These are phyloP conservation scores for Aphis craccivora DNA, from an alignment of 1,140 invertebrate species.

Conservation along the genomic window DNA sequence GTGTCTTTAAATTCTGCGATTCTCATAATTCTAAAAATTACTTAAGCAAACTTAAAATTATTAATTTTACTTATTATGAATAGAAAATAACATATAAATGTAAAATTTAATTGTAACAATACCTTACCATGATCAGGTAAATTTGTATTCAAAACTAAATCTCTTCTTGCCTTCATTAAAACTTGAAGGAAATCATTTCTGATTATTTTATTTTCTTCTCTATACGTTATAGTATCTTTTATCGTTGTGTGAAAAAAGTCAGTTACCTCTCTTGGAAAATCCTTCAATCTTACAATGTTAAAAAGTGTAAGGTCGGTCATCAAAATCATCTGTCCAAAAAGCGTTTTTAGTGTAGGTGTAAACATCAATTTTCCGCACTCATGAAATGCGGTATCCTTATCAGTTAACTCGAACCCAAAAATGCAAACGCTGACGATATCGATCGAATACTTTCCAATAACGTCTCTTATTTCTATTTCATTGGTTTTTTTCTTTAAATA, in stretches of 20 bases:
- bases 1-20: no score
- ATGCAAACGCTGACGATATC: no score
- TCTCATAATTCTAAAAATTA: no score
- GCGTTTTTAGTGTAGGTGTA: background rate
- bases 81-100: no score
- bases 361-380: background rate
- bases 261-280: background rate
- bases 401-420: no score
- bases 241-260: background rate
- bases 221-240: background rate
- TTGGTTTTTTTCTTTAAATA: no score
- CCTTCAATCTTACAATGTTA: background rate
- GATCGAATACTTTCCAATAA: no score
- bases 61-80: no score
- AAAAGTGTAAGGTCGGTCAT: background rate
- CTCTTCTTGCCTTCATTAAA: background rate
- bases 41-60: no score
- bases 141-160: background rate
- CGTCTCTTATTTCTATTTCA: no score
- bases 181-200: background rate
- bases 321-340: background rate
- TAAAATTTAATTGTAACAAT: background rate
- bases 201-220: background rate
- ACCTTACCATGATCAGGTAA: background rate
- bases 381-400: conserved; percentile 1